Base-by-base conservation (phyloP, 2,797 vertebrate species). In the Syngnathus acus region DNA sequence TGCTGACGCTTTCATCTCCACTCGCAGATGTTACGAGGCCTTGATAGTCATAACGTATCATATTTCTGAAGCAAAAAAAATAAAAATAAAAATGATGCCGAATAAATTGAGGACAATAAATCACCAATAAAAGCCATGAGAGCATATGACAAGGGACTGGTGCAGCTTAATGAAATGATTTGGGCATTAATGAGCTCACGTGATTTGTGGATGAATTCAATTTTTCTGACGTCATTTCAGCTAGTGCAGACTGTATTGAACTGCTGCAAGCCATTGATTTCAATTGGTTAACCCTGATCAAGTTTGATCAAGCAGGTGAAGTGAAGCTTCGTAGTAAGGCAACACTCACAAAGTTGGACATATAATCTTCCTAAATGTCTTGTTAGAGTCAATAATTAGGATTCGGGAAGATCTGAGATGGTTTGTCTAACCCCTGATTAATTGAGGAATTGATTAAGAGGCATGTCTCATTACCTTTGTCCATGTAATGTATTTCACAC, bases 1-100 rank as follows among this genome's bases (percentile, higher is more conserved):
- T 53, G 74, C 53, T 72, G 76, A 79, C 47, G 70, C 69, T 84
- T 82, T 81, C 73, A 83, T 82, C 82, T 82, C 63, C 4, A 9
- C 69, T 76, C 75, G 67, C 79, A 83, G 77, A 81, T 78, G 82
- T 81, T 70, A 66, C 16, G 57, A 72, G 63, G 71, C 48, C 58
- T 73, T 50, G 39, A 80, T 77, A 68, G 73, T 59, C 71, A 69
- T 2, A 55, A 66, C 19, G 66, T 58, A 48, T 62, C 55, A 45
- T 69, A 51, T 51, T 65, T 68, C 38, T 8, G 63, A 55, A 68
- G 68, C 47, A 26, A 65, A 60, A 70, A 42, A 61, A n/a, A 32
- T n/a, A 17, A 1, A 43, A 43, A 43, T 43, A 43, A 43, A 43
- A 43, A 43, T 9, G 7, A 19, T 65, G 26, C 66, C 37, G 62